phyloP scores from a whole-genome alignment of 2,113 vertebrate species.

The Pteronura brasiliensis region DNA sequence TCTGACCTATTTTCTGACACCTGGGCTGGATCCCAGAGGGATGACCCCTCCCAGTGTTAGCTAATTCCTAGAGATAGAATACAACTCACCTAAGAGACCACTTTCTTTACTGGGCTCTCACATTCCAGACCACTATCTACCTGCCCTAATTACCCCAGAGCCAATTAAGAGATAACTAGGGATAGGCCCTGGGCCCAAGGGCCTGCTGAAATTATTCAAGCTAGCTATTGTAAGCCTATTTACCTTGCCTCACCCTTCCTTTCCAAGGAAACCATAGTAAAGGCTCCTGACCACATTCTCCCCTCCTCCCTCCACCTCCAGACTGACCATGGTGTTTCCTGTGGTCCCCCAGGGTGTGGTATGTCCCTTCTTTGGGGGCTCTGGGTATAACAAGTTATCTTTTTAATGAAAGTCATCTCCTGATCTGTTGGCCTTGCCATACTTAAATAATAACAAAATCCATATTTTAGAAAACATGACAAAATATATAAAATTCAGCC shows the following conservation, averaged over 20 bases:
- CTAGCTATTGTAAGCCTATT: background rate
- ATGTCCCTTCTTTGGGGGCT: background rate
- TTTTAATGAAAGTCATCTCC: background rate
- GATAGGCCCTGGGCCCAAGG: background rate
- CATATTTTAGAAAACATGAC: background rate
- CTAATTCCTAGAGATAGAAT: background rate
- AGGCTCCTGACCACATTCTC: background rate
- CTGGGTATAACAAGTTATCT: background rate
- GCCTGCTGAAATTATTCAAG: background rate
- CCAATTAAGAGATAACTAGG: background rate
- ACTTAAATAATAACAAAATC: background rate
- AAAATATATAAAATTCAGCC: conserved; percentile 3
- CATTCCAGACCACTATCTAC: background rate
- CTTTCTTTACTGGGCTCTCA: background rate
- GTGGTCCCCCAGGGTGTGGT: fast-evolving
- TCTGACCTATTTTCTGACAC: background rate
- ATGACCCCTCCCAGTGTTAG: too few species aligned
- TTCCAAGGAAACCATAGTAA: background rate
- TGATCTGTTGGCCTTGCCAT: background rate
- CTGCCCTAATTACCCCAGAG: background rate
- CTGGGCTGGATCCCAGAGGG: background rate
- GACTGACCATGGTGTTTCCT: background rate
- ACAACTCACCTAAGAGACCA: background rate
- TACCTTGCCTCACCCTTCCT: background rate
- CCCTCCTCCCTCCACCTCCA: background rate